Conservation (phyloP, 2,888 invertebrate species). For the Amphipoea oculea region DNA sequence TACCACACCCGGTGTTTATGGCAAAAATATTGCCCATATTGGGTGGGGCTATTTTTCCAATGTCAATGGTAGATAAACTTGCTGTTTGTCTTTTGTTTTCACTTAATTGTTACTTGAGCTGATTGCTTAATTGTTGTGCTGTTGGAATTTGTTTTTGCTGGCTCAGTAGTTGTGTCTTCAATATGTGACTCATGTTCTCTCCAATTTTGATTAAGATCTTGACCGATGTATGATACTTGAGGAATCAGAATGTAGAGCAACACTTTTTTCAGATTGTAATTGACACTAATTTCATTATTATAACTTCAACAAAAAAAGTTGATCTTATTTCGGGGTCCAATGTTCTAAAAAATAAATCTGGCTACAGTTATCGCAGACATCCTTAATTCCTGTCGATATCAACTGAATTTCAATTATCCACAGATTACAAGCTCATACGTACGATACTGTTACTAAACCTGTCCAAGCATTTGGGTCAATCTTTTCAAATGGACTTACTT, state of each 20-base stretch:
- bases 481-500: constrained; percentile 66
- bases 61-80: constrained; percentile 52
- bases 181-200: not conserved
- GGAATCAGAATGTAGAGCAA: not conserved
- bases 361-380: constrained; percentile 18
- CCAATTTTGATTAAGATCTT: not conserved
- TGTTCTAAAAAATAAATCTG: constrained; percentile 45
- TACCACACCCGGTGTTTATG: constrained; percentile 46
- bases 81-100: constrained; percentile 57
- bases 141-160: constrained; percentile 40
- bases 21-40: constrained; percentile 59
- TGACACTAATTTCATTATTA: not conserved
- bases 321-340: not conserved
- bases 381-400: constrained; percentile 49
- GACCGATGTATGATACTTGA: not conserved
- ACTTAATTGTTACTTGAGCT: constrained; percentile 60
- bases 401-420: constrained; percentile 53
- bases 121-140: constrained; percentile 59
- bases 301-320: not conserved
- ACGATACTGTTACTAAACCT: constrained; percentile 61
- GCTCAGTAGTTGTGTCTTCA: constrained; percentile 14
- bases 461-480: constrained; percentile 70
- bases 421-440: constrained; percentile 42
- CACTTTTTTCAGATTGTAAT: not conserved
- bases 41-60: constrained; percentile 47